These are phyloP conservation scores for Synodontis membranacea DNA, from an alignment of 2,113 vertebrate species.

Conservation along the genomic window DNA sequence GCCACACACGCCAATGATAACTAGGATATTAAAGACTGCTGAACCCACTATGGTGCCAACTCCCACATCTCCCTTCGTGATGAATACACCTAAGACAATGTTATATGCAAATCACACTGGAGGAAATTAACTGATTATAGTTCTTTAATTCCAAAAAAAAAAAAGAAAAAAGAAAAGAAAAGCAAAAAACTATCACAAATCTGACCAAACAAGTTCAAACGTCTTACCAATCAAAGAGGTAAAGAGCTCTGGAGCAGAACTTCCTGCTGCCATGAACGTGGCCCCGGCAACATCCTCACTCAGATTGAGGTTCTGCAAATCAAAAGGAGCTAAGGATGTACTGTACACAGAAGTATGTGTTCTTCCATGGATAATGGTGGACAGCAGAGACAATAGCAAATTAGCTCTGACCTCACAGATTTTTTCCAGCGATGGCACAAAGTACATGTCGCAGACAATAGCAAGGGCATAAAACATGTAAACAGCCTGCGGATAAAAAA, in stretches of 20 bases:
- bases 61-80: constrained; percentile 78
- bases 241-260: constrained; percentile 80
- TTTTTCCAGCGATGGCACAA: constrained; percentile 80
- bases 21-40: constrained; percentile 79
- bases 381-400: background rate
- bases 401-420: constrained; percentile 70
- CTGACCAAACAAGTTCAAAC: background rate
- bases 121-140: background rate
- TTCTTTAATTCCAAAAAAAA: background rate
- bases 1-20: constrained; percentile 79
- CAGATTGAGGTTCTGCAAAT: constrained; percentile 73
- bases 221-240: constrained; percentile 79
- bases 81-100: constrained; percentile 73
- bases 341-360: background rate
- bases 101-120: background rate
- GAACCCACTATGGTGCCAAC: constrained; percentile 80
- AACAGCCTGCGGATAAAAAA: constrained; percentile 66
- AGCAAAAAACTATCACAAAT: background rate
- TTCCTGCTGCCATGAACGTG: constrained; percentile 81
- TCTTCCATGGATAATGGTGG: background rate
- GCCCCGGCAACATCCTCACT: constrained; percentile 80
- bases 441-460: constrained; percentile 78
- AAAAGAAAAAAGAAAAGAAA: too few species aligned
- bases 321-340: background rate
- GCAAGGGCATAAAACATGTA: constrained; percentile 80